Evolutionary conservation across 1,140 invertebrate species (phyloP).

Genomic region (Carcinoscorpius rotundicauda): DNA sequence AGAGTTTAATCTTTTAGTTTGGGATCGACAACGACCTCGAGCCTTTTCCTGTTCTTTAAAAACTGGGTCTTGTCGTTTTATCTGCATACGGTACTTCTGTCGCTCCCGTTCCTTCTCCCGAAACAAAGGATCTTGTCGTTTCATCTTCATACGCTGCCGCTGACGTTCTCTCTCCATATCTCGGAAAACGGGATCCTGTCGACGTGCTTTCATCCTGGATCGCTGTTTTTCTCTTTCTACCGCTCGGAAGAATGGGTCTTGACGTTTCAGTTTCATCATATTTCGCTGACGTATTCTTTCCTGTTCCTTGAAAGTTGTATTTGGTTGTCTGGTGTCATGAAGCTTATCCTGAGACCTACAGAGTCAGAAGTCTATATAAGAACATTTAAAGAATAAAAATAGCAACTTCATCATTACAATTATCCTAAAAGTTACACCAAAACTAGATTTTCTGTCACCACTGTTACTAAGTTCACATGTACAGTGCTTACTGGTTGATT

Average conservation of each 20-base stretch:
- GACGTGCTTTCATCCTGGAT: slow-evolving; percentile 10
- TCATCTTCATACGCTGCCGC: slow-evolving; percentile 13
- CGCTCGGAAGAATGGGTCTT: slow-evolving; percentile 10
- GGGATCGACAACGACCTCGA: slow-evolving; percentile 7
- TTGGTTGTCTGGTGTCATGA: neutral
- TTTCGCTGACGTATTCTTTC: slow-evolving; percentile 14
- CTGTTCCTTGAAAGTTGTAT: slow-evolving; percentile 12
- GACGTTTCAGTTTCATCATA: slow-evolving; percentile 14
- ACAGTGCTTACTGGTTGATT: too few species aligned
- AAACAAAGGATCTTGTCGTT: slow-evolving; percentile 13
- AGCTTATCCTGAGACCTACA: too few species aligned
- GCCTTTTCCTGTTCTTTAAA: slow-evolving; percentile 14
- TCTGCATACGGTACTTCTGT: slow-evolving; percentile 10
- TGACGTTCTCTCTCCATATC: slow-evolving; percentile 13
- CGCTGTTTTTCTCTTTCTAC: slow-evolving; percentile 13
- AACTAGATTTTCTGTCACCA: too few species aligned
- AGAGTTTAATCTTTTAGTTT: slow-evolving; percentile 5
- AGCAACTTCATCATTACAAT: too few species aligned
- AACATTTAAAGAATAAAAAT: too few species aligned
- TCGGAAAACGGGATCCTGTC: slow-evolving; percentile 13
- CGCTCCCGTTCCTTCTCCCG: slow-evolving; percentile 14
- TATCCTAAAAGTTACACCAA: too few species aligned
- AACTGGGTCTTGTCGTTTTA: slow-evolving; percentile 11
- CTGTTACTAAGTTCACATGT: too few species aligned
- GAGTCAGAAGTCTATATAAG: too few species aligned